Base-by-base conservation (phyloP, 1,140 invertebrate genomes). In the Plutomurus gul region DNA sequence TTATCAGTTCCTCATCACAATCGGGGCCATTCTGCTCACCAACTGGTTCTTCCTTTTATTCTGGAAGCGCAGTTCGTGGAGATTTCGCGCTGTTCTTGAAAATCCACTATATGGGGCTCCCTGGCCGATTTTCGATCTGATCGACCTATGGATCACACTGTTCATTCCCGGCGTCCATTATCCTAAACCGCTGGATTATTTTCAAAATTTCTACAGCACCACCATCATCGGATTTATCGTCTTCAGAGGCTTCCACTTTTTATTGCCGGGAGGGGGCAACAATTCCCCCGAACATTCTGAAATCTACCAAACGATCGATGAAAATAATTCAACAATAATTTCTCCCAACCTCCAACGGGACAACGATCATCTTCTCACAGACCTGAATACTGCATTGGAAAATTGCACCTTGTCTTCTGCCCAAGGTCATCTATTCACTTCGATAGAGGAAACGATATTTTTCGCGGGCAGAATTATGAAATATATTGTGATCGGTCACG, bases 141-240 rank as follows among this genome's bases (percentile, higher is more conserved):
- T 76, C 3, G 75, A 76, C 33, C 13, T 76, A 0, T 76, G 75
- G 75, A 60, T 56, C 10, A 76, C 18, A 20, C 27, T 76, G 0
- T 76, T 76, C 18, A 76, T 76, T 8, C 75, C 75, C 25, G 75
- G 75, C 37, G 75, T 76, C n/a, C 51, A 76, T 18, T 56, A 56
- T 22, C 33, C 51, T 39, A 76, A 76, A 60, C 47, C 75, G 11
- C 6, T 76, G 16, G 75, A 76, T 27, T 65, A 56, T 18, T 22
- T 76, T 0, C 39, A 60, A 4, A 76, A 76, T 27, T 76, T 76
- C 40, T 76, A 76, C 33, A 47, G 43, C n/a, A 76, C 75, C 22
- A 56, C 51, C 11, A 6, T 56, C 10, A 36, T 65, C 8, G 75
- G 75, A 13, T n/a, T 76, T 7, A n/a, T 56, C 0, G 36, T 76